Evolutionary conservation across 2,888 invertebrate genomes (phyloP).

Genomic region (Linhomoeus sp.): DNA sequence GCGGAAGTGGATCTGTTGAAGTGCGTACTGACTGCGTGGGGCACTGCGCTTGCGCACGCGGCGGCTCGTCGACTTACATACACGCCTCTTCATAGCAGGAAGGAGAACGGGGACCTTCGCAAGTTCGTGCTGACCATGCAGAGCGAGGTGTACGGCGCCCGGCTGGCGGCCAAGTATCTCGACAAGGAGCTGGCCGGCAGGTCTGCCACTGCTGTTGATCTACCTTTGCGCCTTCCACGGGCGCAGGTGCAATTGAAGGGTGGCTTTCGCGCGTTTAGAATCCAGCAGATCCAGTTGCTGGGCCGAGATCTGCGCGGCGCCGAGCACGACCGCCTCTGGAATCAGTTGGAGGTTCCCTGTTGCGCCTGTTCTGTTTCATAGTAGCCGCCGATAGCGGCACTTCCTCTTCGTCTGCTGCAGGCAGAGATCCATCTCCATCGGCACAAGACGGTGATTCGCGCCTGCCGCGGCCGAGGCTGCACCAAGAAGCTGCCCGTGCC

Average conservation of each 20-base stretch:
- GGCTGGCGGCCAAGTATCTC: slow-evolving; percentile 61
- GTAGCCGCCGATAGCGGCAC: too few relatives aligned
- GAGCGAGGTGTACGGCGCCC: slow-evolving; percentile 61
- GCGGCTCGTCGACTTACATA: too few relatives aligned
- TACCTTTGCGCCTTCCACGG: too few relatives aligned
- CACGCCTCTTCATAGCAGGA: too few relatives aligned
- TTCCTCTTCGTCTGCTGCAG: too few relatives aligned
- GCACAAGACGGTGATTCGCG: slow-evolving; percentile 52
- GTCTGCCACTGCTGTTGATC: too few relatives aligned
- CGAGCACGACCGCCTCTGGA: slow-evolving; percentile 55
- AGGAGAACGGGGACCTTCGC: slow-evolving; percentile 49
- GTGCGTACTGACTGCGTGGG: not conserved
- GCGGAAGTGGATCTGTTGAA: slow-evolving; percentile 22
- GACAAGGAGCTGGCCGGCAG: slow-evolving; percentile 58
- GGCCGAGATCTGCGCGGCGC: slow-evolving; percentile 58
- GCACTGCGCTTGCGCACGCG: too few relatives aligned
- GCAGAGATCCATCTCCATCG: slow-evolving; percentile 65
- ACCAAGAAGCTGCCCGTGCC: slow-evolving; percentile 25
- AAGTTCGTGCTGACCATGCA: slow-evolving; percentile 52
- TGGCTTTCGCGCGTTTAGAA: slow-evolving; percentile 46
- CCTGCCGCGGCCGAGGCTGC: slow-evolving; percentile 33
- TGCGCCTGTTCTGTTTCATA: too few relatives aligned
- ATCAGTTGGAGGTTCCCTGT: slow-evolving; percentile 44
- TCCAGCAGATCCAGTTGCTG: slow-evolving; percentile 62
- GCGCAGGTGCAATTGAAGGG: slow-evolving; percentile 62